Base-by-base conservation (phyloP, 2,888 invertebrate genomes). In the Ramazzottius varieornatus region DNA sequence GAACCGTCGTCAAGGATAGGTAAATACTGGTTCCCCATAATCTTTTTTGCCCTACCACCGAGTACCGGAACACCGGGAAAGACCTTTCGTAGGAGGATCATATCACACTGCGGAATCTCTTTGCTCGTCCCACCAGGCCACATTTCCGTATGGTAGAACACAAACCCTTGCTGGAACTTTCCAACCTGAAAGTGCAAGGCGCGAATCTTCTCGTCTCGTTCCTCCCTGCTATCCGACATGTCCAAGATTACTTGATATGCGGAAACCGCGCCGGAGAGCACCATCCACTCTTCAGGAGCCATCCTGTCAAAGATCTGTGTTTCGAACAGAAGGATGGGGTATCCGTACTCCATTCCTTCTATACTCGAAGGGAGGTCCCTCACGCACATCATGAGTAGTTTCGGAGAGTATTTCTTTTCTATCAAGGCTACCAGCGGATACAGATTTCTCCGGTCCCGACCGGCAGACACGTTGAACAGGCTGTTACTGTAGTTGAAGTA, bases 101-200 rank as follows among this genome's bases (percentile, higher is more conserved):
- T 29, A 54, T 54, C 54, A 29, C 54, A 29, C 29, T 54, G 54
- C 4, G 54, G 54, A 24, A 54, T 54, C 29, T 54, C 54, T 29
- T 54, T 54, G 54, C 54, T 54, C 16, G 54, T 54, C 29, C 54
- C 54, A 54, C 54, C 54, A 24, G 54, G 54, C 54, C 54, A 54
- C 20, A 54, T 16, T 24, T 54, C 54, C 29, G 54, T 54, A 29
- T 16, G 24, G 29, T 54, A 54, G 54, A 54, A 54, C 20, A 54
- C 4, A 8, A 8, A 54, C 4, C 54, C 8, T 8, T 29, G 54
- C n/a, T 8, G 4, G 29, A 24, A 4, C 54, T 8, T 8, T 4
- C 54, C 54, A 4, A 54, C 4, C 29, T 54, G 54, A 8, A 24
- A 8, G 29, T 54, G 29, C 29, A 54, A 29, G 4, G 54, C 54